Evolutionary conservation across 2,113 vertebrate genomes (phyloP).

Genomic region (Hyla sarda): DNA sequence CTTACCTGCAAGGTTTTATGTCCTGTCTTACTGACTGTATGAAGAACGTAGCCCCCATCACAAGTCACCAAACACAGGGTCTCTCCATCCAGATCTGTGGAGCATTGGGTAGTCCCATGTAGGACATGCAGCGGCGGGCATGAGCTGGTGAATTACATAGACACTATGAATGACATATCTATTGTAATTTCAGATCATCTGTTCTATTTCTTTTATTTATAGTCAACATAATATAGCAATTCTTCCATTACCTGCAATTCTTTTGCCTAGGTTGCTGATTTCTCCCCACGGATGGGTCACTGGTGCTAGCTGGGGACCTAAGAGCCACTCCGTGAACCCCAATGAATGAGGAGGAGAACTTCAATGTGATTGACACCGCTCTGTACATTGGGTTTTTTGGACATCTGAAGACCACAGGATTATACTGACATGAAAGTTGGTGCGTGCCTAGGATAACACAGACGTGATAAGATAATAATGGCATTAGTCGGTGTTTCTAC

Average conservation of each 20-base stretch:
- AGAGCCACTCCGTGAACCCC: constrained; percentile 86
- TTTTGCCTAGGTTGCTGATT: not conserved
- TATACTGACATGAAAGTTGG: constrained; percentile 85
- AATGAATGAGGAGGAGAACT: constrained; percentile 83
- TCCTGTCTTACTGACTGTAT: constrained; percentile 69
- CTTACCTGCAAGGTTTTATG: constrained; percentile 77
- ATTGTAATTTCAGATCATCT: not conserved
- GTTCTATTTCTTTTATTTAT: not conserved
- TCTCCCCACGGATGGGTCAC: constrained; percentile 44
- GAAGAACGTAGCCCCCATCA: constrained; percentile 77
- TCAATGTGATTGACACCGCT: constrained; percentile 77
- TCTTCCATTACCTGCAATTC: constrained; percentile 19
- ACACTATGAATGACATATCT: not conserved
- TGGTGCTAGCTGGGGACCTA: constrained; percentile 77
- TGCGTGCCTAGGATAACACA: constrained; percentile 74
- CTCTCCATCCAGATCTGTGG: constrained; percentile 35
- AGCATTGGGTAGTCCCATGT: constrained; percentile 51
- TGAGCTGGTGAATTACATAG: not conserved
- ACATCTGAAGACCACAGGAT: constrained; percentile 83
- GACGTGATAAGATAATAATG: not conserved
- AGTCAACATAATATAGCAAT: not conserved
- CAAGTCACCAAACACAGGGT: constrained; percentile 79
- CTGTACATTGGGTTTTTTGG: constrained; percentile 68
- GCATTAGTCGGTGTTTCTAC: not conserved
- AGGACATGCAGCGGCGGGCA: constrained; percentile 15